Conservation (phyloP, 2,888 invertebrate genomes). For the Agriotes lineatus region DNA sequence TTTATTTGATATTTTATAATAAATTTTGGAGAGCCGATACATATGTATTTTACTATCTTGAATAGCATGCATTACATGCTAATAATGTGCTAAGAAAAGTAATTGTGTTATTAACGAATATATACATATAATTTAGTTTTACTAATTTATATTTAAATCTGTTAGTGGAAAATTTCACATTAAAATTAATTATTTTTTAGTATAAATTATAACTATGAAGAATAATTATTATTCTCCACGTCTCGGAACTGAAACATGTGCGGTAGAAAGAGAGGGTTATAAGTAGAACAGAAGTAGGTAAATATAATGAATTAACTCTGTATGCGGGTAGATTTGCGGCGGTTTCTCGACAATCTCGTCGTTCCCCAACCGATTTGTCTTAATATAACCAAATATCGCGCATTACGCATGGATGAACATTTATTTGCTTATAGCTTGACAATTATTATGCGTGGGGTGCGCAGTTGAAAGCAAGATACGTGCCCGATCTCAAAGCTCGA, state of each 20-base stretch:
- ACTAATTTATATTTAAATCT: no score
- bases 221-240: no score
- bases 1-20: no score
- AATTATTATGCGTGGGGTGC: conserved; percentile 44
- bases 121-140: no score
- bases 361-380: conserved; percentile 40
- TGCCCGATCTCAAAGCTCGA: conserved; percentile 28
- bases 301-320: conserved; percentile 30
- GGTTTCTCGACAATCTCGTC: conserved; percentile 25
- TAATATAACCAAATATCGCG: conserved; percentile 43
- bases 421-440: conserved; percentile 43
- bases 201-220: no score
- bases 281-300: conserved; percentile 16
- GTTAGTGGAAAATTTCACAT: no score
- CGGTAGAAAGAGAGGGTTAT: background rate
- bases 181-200: no score
- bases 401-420: conserved; percentile 42
- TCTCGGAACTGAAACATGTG: background rate
- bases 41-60: no score
- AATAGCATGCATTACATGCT: no score
- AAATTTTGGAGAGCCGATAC: no score
- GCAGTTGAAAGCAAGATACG: conserved; percentile 44
- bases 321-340: conserved; percentile 20
- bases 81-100: no score
- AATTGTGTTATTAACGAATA: no score